phyloP scores from a whole-genome alignment of 2,797 vertebrate genomes.

The Cyclopterus lumpus region DNA sequence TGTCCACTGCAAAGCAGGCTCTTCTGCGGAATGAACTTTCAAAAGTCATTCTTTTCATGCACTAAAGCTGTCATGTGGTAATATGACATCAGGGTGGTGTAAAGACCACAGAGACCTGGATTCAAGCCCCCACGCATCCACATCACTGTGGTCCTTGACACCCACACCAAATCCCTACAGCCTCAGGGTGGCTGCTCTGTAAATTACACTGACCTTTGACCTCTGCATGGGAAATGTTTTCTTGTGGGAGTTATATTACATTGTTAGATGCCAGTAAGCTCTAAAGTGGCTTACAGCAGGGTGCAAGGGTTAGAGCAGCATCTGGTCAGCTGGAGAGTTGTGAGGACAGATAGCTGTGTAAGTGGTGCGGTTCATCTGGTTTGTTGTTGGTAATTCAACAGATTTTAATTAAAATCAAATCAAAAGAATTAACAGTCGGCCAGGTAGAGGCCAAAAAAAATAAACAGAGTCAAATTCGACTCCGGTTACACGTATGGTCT shows the following conservation, averaged over 20 bases:
- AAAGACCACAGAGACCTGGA: conserved; percentile 2
- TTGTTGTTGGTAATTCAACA: conserved; percentile 8
- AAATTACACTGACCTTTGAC: conserved; percentile 40
- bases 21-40: conserved; percentile 1
- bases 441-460: not conserved
- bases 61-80: not conserved
- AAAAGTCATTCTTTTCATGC: not conserved
- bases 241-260: conserved; percentile 32
- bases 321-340: conserved; percentile 24
- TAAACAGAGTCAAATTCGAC: no score
- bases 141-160: conserved; percentile 8
- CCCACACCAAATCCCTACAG: not conserved
- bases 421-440: not conserved
- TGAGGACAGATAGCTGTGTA: conserved; percentile 8
- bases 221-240: conserved; percentile 23
- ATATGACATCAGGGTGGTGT: not conserved
- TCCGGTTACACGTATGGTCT: no score
- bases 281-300: conserved; percentile 25
- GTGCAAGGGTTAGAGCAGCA: conserved; percentile 22
- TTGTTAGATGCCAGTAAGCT: conserved; percentile 32
- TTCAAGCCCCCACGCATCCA: conserved; percentile 14
- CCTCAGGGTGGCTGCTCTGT: conserved; percentile 25
- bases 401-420: conserved; percentile 5
- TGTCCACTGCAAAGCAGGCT: not conserved
- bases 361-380: not conserved